Conservation (phyloP, 1,140 invertebrate genomes). For the Drosophila paulistorum region DNA sequence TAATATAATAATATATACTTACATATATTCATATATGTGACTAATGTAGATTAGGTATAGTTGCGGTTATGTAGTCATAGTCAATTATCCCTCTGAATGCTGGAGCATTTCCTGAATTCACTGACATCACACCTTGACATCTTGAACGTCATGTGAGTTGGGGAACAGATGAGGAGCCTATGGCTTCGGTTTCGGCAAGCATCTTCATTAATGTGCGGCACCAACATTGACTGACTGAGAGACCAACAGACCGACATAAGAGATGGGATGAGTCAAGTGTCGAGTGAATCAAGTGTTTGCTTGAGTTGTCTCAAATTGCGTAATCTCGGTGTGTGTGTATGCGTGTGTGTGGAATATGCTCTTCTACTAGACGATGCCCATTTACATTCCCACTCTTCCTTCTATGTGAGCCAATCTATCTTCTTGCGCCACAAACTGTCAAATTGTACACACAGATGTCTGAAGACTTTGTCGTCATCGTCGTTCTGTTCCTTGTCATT, state of each 20-base stretch:
- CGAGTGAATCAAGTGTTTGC: constrained; percentile 60
- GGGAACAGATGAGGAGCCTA: constrained; percentile 1
- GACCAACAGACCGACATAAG: constrained; percentile 20
- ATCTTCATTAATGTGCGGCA: constrained; percentile 56
- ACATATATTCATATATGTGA: not conserved
- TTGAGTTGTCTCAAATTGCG: constrained; percentile 74
- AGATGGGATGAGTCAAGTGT: constrained; percentile 1
- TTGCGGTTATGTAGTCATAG: not conserved
- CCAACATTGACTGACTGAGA: constrained; percentile 1
- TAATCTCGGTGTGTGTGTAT: constrained; percentile 43
- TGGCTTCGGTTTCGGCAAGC: constrained; percentile 17
- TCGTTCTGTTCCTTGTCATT: constrained; percentile 58
- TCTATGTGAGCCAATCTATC: constrained; percentile 64
- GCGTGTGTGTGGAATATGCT: constrained; percentile 16
- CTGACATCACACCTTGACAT: constrained; percentile 40
- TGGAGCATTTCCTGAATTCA: not conserved
- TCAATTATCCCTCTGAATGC: not conserved
- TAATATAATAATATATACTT: too few species aligned
- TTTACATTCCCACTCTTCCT: constrained; percentile 37
- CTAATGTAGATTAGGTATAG: too few species aligned
- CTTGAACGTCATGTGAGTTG: constrained; percentile 26
- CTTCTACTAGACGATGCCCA: constrained; percentile 52
- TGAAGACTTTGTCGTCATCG: not conserved
- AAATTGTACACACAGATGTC: constrained; percentile 64
- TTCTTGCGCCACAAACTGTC: constrained; percentile 74